These are phyloP conservation scores for Anser brachyrhynchus DNA, from an alignment of 2,113 vertebrate genomes.

Conservation along the genomic window DNA sequence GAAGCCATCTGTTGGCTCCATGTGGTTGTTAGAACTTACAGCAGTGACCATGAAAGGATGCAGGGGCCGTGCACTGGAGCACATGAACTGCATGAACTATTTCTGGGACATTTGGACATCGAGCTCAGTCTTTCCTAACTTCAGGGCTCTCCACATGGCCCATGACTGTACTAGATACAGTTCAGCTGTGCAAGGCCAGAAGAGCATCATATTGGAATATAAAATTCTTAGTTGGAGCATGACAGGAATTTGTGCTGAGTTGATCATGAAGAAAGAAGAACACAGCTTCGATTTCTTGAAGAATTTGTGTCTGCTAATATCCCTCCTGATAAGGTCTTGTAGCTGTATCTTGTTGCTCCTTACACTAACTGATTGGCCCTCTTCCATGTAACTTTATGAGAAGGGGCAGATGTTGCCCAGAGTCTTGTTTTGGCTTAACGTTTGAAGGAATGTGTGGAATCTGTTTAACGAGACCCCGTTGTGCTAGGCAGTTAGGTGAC, in stretches of 20 bases:
- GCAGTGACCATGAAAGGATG: not conserved
- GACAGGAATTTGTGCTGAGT: not conserved
- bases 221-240: not conserved
- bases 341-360: not conserved
- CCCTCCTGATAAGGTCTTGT: not conserved
- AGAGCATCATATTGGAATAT: not conserved
- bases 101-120: not conserved
- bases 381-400: not conserved
- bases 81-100: not conserved
- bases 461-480: not conserved
- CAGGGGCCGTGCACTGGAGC: not conserved
- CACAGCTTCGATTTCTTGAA: not conserved
- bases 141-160: not conserved
- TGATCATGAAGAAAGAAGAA: not conserved
- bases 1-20: not conserved
- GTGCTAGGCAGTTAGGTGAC: not conserved
- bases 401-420: not conserved
- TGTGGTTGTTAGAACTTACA: not conserved
- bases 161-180: not conserved
- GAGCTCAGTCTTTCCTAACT: not conserved
- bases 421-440: not conserved
- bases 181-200: not conserved
- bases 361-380: not conserved
- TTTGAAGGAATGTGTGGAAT: not conserved
- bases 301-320: not conserved